Evolutionary conservation across 1,140 invertebrate genomes (phyloP).

Genomic region (Tyrophagus putrescentiae): DNA sequence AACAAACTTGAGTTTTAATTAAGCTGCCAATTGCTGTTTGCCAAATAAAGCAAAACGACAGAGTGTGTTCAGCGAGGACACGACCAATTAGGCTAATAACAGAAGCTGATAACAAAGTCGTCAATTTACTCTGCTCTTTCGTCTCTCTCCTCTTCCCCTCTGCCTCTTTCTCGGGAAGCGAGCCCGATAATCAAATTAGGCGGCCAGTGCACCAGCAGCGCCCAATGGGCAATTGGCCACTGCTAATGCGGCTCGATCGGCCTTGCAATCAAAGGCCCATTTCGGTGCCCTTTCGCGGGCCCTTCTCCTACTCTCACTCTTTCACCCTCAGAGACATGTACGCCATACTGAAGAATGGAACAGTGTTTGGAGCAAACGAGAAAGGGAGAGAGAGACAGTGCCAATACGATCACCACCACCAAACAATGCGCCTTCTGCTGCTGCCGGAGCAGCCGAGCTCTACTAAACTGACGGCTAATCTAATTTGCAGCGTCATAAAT

Average conservation of each 20-base stretch:
- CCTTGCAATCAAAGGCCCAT: constrained; percentile 10
- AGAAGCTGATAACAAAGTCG: constrained; percentile 10
- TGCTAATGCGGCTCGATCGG: not conserved
- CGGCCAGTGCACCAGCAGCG: not conserved
- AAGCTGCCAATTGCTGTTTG: constrained; percentile 5
- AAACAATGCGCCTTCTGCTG: too few relatives aligned
- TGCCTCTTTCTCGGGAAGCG: too few relatives aligned
- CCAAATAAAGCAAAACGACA: constrained; percentile 11
- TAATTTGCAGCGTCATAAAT: constrained; percentile 15
- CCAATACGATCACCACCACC: too few relatives aligned
- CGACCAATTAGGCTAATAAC: constrained; percentile 9
- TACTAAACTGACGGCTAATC: constrained; percentile 1
- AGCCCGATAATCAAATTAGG: constrained; percentile 4
- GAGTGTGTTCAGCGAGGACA: not conserved
- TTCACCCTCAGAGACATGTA: too few relatives aligned
- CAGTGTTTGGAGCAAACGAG: too few relatives aligned
- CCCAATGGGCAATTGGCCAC: not conserved
- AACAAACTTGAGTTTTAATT: not conserved
- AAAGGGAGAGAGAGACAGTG: too few relatives aligned
- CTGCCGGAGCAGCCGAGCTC: too few relatives aligned
- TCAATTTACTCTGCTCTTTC: constrained; percentile 9
- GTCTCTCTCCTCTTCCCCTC: not conserved
- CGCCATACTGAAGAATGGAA: too few relatives aligned
- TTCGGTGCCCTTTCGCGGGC: not conserved
- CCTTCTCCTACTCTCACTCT: too few relatives aligned